A percentile compares a stretch with the other conserved stretches of the same genome.
phyloP scores from a whole-genome alignment of 2,113 vertebrate species.

The Mesoclemmys tuberculata region DNA sequence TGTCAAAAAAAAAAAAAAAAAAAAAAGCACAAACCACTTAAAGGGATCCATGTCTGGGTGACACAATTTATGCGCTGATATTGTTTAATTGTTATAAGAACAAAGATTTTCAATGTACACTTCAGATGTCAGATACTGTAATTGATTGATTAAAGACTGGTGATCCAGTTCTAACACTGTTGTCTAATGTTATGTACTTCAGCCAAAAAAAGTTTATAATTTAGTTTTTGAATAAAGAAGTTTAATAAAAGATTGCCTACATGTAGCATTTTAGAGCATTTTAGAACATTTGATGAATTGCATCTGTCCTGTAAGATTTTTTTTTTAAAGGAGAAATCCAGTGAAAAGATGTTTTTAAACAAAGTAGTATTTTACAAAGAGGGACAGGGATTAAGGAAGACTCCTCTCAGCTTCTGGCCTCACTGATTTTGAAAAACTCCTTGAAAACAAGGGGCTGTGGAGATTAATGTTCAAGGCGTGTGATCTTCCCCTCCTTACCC shows the following conservation, averaged over 20 bases:
- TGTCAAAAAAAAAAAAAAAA: conserved; percentile 52
- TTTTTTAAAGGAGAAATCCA: conserved; percentile 68
- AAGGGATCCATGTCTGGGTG: conserved; percentile 75
- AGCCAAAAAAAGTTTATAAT: conserved; percentile 72
- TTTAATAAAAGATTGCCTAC: conserved; percentile 79
- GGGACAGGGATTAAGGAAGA: conserved; percentile 55
- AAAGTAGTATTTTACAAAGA: conserved; percentile 61
- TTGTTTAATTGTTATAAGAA: conserved; percentile 80
- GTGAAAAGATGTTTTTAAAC: conserved; percentile 68
- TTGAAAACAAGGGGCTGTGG: conserved; percentile 71
- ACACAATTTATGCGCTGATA: conserved; percentile 78
- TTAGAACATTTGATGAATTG: conserved; percentile 75
- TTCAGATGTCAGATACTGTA: conserved; percentile 84
- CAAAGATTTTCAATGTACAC: conserved; percentile 82
- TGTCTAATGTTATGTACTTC: conserved; percentile 83
- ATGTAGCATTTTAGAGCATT: conserved; percentile 84
- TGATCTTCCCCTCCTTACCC: conserved; percentile 55
- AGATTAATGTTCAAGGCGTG: conserved; percentile 63
- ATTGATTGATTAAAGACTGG: conserved; percentile 85
- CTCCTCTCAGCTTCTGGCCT: conserved; percentile 67
- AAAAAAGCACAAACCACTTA: conserved; percentile 84
- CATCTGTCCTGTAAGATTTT: conserved; percentile 70
- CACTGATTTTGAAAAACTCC: conserved; percentile 72
- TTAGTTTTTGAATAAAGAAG: conserved; percentile 79
- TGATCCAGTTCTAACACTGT: conserved; percentile 80